Evolutionary conservation across 2,888 invertebrate genomes (phyloP).

Genomic region (Eledona agricola): DNA sequence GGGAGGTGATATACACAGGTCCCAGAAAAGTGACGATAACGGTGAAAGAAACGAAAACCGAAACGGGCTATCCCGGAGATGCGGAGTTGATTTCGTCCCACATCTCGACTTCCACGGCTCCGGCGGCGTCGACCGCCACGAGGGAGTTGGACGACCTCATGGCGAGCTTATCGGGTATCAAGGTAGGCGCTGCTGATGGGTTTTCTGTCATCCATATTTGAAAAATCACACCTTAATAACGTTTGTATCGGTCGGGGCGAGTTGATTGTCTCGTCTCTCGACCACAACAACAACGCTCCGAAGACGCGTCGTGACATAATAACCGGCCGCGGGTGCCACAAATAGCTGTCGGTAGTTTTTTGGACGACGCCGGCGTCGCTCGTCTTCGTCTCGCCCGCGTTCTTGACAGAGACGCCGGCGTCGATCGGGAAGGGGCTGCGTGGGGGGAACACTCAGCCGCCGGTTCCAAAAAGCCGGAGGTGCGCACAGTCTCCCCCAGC

Average conservation of each 20-base stretch:
- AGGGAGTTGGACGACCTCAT: conserved; percentile 95
- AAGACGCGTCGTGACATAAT: conserved; percentile 47
- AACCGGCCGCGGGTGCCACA: conserved; percentile 47
- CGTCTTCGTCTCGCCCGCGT: conserved; percentile 23
- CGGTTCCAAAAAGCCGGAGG: conserved; percentile 43
- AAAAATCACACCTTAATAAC: neutral
- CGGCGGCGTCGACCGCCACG: conserved; percentile 85
- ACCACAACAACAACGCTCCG: neutral
- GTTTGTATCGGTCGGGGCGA: conserved; percentile 1
- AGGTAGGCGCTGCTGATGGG: conserved; percentile 71
- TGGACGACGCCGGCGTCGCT: conserved; percentile 8
- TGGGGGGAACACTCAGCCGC: conserved; percentile 49
- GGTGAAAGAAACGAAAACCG: conserved; percentile 69
- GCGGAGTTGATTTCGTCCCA: conserved; percentile 66
- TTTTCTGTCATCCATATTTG: conserved; percentile 3
- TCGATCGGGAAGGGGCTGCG: conserved; percentile 47
- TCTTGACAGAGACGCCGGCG: conserved; percentile 2
- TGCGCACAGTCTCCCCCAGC: conserved; percentile 43
- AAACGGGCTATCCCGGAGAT: conserved; percentile 65
- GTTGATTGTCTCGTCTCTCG: neutral
- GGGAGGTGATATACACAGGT: conserved; percentile 62
- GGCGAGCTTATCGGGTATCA: conserved; percentile 94
- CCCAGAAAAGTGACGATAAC: conserved; percentile 68
- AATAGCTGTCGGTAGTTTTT: conserved; percentile 43
- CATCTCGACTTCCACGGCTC: conserved; percentile 64